Conservation (phyloP, 2,113 vertebrate genomes). For the Nothobranchius furzeri region DNA sequence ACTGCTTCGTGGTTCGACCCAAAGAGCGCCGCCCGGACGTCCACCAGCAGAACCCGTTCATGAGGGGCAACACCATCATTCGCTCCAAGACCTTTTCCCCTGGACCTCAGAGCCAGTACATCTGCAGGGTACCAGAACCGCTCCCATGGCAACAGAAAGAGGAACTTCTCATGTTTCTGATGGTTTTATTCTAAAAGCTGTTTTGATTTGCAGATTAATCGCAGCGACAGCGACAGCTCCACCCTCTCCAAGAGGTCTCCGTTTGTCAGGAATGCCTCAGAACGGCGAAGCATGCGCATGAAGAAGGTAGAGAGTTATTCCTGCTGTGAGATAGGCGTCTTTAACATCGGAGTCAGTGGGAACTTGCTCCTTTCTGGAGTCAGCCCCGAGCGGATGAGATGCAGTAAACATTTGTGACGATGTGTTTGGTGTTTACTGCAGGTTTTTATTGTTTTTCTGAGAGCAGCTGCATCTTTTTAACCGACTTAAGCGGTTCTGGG, state of each 20-base stretch:
- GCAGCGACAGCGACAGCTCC: conserved; percentile 98
- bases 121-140: conserved; percentile 86
- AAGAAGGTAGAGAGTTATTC: conserved; percentile 83
- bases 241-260: conserved; percentile 94
- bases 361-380: too few species aligned
- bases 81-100: conserved; percentile 98
- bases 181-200: neutral
- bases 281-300: conserved; percentile 92
- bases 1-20: conserved; percentile 87
- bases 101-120: conserved; percentile 95
- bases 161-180: neutral
- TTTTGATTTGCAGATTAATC: conserved; percentile 85
- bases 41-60: conserved; percentile 85
- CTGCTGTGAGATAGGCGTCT: too few species aligned
- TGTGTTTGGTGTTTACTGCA: neutral
- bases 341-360: too few species aligned
- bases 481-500: too few species aligned
- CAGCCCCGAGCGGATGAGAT: too few species aligned
- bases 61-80: conserved; percentile 94
- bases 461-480: too few species aligned
- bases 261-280: conserved; percentile 92
- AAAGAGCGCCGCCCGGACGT: conserved; percentile 86
- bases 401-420: too few species aligned
- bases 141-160: conserved; percentile 25
- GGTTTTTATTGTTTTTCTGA: neutral